Percentiles rank a stretch among this genome's conserved stretches.
Evolutionary conservation across 2,797 vertebrate species (phyloP).

Genomic region (Ctenopoma multispine): DNA sequence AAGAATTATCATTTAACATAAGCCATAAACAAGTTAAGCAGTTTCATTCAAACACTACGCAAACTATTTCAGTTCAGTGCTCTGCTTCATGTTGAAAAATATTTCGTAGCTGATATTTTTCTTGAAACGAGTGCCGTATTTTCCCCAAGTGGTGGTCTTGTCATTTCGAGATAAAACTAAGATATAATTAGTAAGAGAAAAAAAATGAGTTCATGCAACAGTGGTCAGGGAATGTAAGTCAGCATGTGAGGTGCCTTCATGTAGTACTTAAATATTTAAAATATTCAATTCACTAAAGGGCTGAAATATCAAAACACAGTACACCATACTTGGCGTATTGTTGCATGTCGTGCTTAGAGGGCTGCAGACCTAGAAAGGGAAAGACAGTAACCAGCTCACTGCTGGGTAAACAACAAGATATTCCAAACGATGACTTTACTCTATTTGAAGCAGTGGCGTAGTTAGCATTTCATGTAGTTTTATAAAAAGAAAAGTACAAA

Average conservation of each 20-base stretch:
- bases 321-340: background rate
- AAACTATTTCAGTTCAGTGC: slow-evolving; percentile 2
- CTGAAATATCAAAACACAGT: slow-evolving; percentile 20
- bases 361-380: slow-evolving; percentile 25
- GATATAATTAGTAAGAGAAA: background rate
- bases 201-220: slow-evolving; percentile 25
- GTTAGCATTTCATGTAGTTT: slow-evolving; percentile 44
- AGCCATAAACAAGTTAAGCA: background rate
- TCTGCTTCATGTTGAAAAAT: background rate
- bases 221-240: slow-evolving; percentile 35
- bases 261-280: slow-evolving; percentile 16
- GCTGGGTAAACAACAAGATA: slow-evolving; percentile 10
- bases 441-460: slow-evolving; percentile 29
- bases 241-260: slow-evolving; percentile 12
- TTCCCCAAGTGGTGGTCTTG: background rate
- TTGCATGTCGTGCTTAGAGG: slow-evolving; percentile 26
- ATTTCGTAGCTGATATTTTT: background rate
- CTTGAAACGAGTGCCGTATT: slow-evolving; percentile 5
- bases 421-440: slow-evolving; percentile 21
- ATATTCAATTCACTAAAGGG: slow-evolving; percentile 12
- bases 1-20: background rate
- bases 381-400: slow-evolving; percentile 27
- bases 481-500: slow-evolving; percentile 59
- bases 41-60: slow-evolving; percentile 4
- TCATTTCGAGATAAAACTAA: slow-evolving; percentile 22